phyloP scores from a whole-genome alignment of 2,797 vertebrate genomes.

The Sparus aurata region DNA sequence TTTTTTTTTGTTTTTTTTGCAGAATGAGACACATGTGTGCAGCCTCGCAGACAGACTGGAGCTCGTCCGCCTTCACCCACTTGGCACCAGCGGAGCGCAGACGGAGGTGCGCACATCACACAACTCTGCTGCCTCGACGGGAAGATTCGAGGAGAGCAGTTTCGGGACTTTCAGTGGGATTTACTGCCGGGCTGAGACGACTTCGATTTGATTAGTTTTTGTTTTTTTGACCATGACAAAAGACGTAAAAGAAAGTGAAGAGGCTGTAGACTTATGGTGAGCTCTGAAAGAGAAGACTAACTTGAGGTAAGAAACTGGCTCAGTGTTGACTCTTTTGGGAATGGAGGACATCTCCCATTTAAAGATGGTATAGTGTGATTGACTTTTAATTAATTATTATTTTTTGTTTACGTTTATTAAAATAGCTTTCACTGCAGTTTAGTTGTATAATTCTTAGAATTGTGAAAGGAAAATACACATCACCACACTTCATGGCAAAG shows the following conservation, averaged over 20 bases:
- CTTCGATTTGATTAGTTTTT: not conserved
- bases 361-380: not conserved
- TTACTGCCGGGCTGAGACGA: not conserved
- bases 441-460: not conserved
- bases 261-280: conserved; percentile 22
- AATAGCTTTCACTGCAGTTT: not conserved
- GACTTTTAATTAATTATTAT: no score
- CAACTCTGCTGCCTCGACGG: not conserved
- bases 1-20: not conserved
- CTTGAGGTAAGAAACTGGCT: conserved; percentile 52
- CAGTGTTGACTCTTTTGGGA: not conserved
- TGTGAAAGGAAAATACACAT: not conserved
- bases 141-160: not conserved
- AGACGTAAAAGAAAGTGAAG: not conserved
- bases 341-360: not conserved
- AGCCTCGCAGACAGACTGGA: conserved; percentile 6
- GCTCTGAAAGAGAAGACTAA: conserved; percentile 2
- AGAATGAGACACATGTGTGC: not conserved
- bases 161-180: not conserved
- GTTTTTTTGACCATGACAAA: not conserved
- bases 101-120: conserved; percentile 4
- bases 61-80: conserved; percentile 22
- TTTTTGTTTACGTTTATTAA: not conserved
- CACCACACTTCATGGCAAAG: not conserved
- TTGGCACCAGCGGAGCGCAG: conserved; percentile 42